phyloP scores from a whole-genome alignment of 92 coral and sea anemone genomes.

The Palythoa grandis region DNA sequence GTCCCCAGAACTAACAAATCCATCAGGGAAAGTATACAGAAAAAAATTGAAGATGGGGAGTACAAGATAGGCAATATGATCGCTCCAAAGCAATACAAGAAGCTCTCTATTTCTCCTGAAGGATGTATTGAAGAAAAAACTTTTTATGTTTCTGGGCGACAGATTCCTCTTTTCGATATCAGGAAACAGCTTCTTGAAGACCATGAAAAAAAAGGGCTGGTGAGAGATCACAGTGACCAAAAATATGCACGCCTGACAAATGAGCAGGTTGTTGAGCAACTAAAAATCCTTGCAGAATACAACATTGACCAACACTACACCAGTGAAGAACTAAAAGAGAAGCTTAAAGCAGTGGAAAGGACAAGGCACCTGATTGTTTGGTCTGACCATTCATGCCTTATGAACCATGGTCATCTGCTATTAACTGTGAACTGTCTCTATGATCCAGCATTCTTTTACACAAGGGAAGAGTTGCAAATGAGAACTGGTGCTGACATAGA shows the following conservation, averaged over 20 bases:
- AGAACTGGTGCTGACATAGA: too few species aligned
- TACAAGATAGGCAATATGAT: conserved; percentile 18
- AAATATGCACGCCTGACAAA: background rate
- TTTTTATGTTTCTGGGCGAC: conserved; percentile 25
- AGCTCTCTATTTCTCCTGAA: background rate
- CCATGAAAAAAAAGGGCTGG: conserved; percentile 34
- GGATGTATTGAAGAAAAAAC: background rate
- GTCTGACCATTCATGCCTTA: too few species aligned
- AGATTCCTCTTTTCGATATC: conserved; percentile 37
- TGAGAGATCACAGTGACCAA: conserved; percentile 24
- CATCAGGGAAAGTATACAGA: background rate
- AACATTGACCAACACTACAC: conserved; percentile 38
- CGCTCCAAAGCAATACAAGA: background rate
- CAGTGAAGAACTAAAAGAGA: background rate
- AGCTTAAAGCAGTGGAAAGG: too few species aligned
- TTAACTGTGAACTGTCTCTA: too few species aligned
- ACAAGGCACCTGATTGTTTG: too few species aligned
- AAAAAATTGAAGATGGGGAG: background rate
- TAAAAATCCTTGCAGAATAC: conserved; percentile 17
- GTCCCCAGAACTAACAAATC: conserved; percentile 11
- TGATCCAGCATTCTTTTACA: conserved; percentile 46
- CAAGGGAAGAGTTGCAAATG: background rate
- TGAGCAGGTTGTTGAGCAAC: background rate
- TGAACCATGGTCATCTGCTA: too few species aligned
- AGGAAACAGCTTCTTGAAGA: background rate